Evolutionary conservation across 2,888 invertebrate species (phyloP).

Genomic region (Aproaerema taeniolella): DNA sequence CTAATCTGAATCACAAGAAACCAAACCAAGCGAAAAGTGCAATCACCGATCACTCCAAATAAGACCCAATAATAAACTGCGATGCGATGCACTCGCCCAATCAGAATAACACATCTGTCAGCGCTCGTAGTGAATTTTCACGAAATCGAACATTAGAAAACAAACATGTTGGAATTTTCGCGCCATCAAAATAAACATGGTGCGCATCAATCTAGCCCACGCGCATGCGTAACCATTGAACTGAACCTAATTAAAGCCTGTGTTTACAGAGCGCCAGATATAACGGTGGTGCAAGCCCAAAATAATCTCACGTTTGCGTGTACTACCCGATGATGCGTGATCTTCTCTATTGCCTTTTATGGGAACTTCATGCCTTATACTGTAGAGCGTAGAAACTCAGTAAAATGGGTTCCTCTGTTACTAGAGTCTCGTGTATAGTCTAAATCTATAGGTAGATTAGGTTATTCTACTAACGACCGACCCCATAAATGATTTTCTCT

Average conservation of each 20-base stretch:
- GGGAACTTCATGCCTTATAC: too few relatives aligned
- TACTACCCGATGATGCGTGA: constrained; percentile 27
- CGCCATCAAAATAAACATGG: constrained; percentile 47
- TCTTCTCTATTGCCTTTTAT: constrained; percentile 37
- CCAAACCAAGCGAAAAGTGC: constrained; percentile 20
- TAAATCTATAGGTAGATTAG: too few relatives aligned
- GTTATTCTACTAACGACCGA: too few relatives aligned
- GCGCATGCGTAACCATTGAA: constrained; percentile 50
- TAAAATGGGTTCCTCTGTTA: too few relatives aligned
- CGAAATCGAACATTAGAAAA: constrained; percentile 57
- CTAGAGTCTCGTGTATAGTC: too few relatives aligned
- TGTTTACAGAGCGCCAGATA: constrained; percentile 64
- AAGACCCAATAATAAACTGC: constrained; percentile 26
- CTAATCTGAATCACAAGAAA: too few relatives aligned
- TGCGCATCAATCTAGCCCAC: constrained; percentile 60
- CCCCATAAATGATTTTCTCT: too few relatives aligned
- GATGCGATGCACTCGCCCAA: constrained; percentile 35
- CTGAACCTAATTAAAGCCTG: constrained; percentile 58
- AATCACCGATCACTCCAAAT: constrained; percentile 31
- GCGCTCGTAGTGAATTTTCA: constrained; percentile 61
- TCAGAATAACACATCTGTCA: constrained; percentile 53
- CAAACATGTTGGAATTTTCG: constrained; percentile 53
- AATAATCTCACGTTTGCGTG: constrained; percentile 56
- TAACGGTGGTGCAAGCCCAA: constrained; percentile 48
- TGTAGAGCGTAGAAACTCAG: too few relatives aligned